phyloP scores from a whole-genome alignment of 2,113 vertebrate species.

The Gymnobelideus leadbeateri region DNA sequence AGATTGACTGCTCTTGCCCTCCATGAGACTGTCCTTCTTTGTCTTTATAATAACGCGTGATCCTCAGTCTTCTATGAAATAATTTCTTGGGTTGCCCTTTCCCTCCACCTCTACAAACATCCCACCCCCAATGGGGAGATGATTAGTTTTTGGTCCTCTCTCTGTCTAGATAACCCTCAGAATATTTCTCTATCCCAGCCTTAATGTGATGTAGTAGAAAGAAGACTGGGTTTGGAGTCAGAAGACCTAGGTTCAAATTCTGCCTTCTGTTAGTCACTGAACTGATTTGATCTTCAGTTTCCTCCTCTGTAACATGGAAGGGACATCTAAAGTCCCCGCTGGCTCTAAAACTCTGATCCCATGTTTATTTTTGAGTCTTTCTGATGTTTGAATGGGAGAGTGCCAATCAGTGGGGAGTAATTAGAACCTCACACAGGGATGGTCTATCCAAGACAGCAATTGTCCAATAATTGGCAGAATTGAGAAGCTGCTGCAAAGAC shows the following conservation, averaged over 20 bases:
- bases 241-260: not conserved
- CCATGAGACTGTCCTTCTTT: not conserved
- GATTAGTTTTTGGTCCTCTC: not conserved
- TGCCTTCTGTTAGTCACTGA: not conserved
- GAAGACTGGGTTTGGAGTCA: not conserved
- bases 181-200: not conserved
- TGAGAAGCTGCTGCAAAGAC: not conserved
- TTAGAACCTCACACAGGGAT: not conserved
- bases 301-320: not conserved
- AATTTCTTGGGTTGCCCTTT: not conserved
- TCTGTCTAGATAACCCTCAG: not conserved
- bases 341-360: not conserved
- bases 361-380: not conserved
- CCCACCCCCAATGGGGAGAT: not conserved
- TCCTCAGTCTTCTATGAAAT: not conserved
- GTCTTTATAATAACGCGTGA: not conserved
- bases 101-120: not conserved
- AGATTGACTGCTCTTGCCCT: not conserved
- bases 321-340: not conserved
- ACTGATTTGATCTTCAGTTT: not conserved
- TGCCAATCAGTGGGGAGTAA: not conserved
- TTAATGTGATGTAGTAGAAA: not conserved
- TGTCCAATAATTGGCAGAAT: not conserved
- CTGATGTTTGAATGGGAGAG: not conserved
- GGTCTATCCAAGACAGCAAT: not conserved